Base-by-base conservation (phyloP, 2,888 invertebrate genomes). In the Noctua janthe region DNA sequence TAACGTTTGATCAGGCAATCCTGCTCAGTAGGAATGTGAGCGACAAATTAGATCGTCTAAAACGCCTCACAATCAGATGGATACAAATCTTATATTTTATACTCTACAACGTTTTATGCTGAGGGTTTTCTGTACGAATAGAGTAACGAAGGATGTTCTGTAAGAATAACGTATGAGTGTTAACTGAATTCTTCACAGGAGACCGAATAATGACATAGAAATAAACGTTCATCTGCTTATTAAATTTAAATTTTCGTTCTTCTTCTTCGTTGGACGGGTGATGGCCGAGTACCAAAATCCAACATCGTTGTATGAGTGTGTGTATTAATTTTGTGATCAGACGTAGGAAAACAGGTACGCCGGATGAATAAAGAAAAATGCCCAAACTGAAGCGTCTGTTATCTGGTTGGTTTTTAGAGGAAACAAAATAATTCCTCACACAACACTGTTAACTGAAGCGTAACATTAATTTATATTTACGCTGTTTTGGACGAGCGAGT, bases 1-100 rank as follows among this genome's bases (percentile, higher is more conserved):
- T 49, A 54, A 7, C 39, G 59, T 69, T 11, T 29, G 67, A 76
- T 67, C 67, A 72, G 59, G 17, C 73, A 82, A 73, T 64, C 15
- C 13, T 23, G 39, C 54, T 62, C 17, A 13, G 43, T 35, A 47
- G 29, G 39, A 71, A 66, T 74, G 20, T 47, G 66, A 67, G 64
- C 35, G 43, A 64, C 43, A 85, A 83, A 83, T 83, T 72, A 75
- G 69, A 81, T 81, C 43, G 20, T n/a, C 29, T 64, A 2, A 15
- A 71, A 67, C 49, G 43, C 62, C 13, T 56, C 69, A 47, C 75
- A 76, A 74, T 84, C 72, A 72, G 82, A n/a, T 39, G 17, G 23
- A 69, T 43, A 69, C 39, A 39, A 71, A 69, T 85, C 5, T 39
- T 51, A 75, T 62, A 69, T 59, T 66, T 71, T 66, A 71, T 70